Conservation (phyloP, 2,888 invertebrate species). For the Erynnis tages region DNA sequence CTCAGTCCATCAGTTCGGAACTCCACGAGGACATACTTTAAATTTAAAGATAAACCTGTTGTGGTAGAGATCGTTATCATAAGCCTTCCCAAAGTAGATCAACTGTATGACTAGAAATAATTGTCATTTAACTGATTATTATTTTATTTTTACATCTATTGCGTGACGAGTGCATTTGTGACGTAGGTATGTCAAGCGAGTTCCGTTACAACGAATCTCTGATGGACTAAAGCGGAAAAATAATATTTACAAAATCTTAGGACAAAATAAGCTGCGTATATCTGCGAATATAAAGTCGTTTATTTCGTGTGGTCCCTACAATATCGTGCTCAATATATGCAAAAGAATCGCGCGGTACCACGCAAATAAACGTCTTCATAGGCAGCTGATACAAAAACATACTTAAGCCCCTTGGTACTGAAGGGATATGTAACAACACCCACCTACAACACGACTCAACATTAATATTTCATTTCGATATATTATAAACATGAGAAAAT, state of each 20-base stretch:
- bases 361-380: neutral
- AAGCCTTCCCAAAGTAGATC: neutral
- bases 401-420: conserved; percentile 64
- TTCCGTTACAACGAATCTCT: no score
- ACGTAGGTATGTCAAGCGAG: no score
- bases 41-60: neutral
- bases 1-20: conserved; percentile 25
- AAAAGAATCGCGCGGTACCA: neutral
- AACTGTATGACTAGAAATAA: conserved; percentile 19
- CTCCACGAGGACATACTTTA: no score
- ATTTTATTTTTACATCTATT: neutral
- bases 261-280: conserved; percentile 54
- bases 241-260: conserved; percentile 65
- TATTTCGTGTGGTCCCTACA: no score
- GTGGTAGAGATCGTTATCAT: neutral
- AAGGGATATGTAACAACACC: conserved; percentile 56
- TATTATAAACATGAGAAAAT: conserved; percentile 47
- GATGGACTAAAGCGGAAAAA: conserved; percentile 44
- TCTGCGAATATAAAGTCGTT: neutral
- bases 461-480: conserved; percentile 32
- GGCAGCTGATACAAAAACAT: conserved; percentile 18
- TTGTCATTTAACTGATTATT: conserved; percentile 1
- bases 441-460: conserved; percentile 17
- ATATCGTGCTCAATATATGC: neutral
- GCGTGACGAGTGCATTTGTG: conserved; percentile 3